A percentile compares a stretch with the other conserved stretches of the same genome.
Evolutionary conservation across 2,797 vertebrate species (phyloP).

Genomic region (Anguilla megastoma): DNA sequence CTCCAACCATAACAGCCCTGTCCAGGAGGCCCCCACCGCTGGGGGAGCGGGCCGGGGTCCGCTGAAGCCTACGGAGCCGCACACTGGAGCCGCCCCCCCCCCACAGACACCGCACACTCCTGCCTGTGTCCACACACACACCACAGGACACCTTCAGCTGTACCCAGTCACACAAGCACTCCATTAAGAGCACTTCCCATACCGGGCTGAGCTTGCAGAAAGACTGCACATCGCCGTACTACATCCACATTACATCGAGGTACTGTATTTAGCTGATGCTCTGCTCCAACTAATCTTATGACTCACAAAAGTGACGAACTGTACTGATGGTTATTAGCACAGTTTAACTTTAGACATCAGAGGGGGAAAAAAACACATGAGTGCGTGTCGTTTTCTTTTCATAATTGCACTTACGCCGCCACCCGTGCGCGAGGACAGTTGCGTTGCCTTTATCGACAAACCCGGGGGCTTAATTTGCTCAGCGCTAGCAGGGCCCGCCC

Average conservation of each 20-base stretch:
- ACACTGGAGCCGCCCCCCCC: neutral
- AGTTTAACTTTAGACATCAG: neutral
- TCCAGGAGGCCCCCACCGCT: conserved; percentile 40
- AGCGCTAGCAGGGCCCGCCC: conserved; percentile 52
- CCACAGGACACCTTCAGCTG: neutral
- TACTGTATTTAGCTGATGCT: too few species aligned
- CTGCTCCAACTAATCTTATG: too few species aligned
- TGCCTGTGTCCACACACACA: neutral
- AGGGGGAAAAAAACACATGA: neutral
- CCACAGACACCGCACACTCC: too few species aligned
- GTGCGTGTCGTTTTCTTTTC: neutral
- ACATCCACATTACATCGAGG: too few species aligned
- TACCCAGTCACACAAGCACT: neutral
- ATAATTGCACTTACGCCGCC: conserved; percentile 36
- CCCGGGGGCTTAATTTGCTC: conserved; percentile 55
- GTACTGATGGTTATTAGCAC: neutral
- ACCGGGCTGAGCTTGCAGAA: neutral
- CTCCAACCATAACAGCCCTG: conserved; percentile 60
- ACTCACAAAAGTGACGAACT: neutral
- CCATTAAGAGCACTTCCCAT: neutral
- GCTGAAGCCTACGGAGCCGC: neutral
- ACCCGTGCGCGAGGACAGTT: conserved; percentile 64
- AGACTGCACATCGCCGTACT: too few species aligned
- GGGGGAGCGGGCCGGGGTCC: neutral
- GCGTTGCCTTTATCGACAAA: conserved; percentile 56